phyloP scores from a whole-genome alignment of 2,113 vertebrate species.

The Dendrocopos noguchii region DNA sequence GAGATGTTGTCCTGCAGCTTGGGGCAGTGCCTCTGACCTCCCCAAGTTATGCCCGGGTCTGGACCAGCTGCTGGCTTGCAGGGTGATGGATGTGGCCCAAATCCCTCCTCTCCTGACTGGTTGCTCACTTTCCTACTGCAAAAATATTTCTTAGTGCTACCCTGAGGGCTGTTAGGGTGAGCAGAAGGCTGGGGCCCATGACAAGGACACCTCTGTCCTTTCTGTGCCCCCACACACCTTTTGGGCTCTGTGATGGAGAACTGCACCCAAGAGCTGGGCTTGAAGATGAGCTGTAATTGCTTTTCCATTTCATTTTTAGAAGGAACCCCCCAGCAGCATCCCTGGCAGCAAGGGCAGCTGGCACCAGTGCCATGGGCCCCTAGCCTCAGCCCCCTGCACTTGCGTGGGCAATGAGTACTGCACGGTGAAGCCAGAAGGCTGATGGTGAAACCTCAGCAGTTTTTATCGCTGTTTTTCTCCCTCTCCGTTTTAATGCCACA shows the following conservation, averaged over 20 bases:
- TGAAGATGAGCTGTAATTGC: no score
- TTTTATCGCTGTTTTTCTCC: background rate
- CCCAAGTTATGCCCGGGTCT: background rate
- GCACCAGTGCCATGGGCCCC: rapidly evolving
- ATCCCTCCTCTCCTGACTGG: background rate
- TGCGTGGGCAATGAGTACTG: rapidly evolving
- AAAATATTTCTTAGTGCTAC: background rate
- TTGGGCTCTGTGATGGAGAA: background rate
- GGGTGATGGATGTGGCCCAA: background rate
- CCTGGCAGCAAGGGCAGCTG: background rate
- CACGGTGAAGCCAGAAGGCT: rapidly evolving
- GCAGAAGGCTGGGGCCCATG: rapidly evolving
- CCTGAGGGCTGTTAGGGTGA: background rate
- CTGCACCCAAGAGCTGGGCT: background rate
- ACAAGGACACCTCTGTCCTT: background rate
- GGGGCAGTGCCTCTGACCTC: background rate
- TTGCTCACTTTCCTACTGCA: background rate
- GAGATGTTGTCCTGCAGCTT: background rate
- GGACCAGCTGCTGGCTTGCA: background rate
- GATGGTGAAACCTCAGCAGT: rapidly evolving
- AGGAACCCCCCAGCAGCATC: background rate
- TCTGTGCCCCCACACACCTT: background rate
- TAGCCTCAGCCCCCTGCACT: rapidly evolving
- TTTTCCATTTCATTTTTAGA: background rate
- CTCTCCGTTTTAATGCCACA: background rate